Conservation (phyloP, 1,140 invertebrate genomes). For the Centruroides sculpturatus region DNA sequence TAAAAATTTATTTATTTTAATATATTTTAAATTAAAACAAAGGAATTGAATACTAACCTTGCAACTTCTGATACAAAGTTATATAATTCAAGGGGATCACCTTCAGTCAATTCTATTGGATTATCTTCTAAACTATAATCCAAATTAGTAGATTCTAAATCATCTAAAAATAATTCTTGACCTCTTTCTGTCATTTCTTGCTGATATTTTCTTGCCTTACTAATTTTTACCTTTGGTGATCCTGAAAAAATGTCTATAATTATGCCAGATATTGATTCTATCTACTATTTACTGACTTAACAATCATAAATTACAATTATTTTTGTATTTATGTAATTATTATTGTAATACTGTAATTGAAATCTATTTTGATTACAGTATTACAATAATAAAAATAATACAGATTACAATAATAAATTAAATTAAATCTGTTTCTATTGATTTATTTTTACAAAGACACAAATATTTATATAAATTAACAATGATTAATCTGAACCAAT, state of each 20-base stretch:
- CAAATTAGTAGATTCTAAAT: neutral
- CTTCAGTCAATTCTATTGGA: constrained; percentile 4
- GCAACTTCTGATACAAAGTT: constrained; percentile 14
- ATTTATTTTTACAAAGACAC: no score
- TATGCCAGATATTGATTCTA: neutral
- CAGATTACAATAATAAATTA: no score
- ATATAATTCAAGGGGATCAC: constrained; percentile 12
- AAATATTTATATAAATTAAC: no score
- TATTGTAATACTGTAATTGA: no score
- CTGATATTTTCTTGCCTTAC: constrained; percentile 9
- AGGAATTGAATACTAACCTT: constrained; percentile 1
- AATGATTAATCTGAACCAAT: no score
- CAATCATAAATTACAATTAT: no score
- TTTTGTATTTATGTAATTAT: no score
- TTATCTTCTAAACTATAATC: constrained; percentile 52
- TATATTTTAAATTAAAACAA: neutral
- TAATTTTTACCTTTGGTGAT: constrained; percentile 7
- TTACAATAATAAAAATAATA: no score
- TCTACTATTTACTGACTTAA: no score
- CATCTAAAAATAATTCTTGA: constrained; percentile 33
- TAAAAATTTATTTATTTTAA: neutral
- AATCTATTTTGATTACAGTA: no score
- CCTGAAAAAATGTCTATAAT: constrained; percentile 1
- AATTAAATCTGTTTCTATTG: no score
- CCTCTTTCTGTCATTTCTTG: constrained; percentile 29